Evolutionary conservation across 2,888 invertebrate species (phyloP), one percentile per base, ranked within the genome.

Genomic region (Cataglyphis albicans): DNA sequence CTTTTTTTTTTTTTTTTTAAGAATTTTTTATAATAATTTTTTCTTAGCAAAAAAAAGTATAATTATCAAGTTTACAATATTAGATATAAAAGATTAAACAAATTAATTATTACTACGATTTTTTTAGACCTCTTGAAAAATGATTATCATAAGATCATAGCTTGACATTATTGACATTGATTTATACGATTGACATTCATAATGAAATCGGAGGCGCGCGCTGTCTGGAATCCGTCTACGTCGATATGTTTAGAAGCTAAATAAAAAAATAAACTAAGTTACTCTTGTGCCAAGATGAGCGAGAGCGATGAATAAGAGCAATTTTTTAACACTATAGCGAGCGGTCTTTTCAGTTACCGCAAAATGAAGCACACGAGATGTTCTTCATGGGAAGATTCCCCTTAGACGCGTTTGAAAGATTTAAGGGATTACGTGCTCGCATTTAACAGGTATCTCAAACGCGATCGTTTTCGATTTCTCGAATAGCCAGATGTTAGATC

Each of bases 281-380:
- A 89, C 86, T 91, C 86, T 86, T 91, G 91, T 91, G 91, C 91
- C 91, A 91, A 91, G 87, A 87, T 64, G 76, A 87, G 74, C 70
- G 64, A 61, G 67, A 64, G 29, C 29, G 29, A 29, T 29, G 64
- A 61, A 82, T 78, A 82, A 84, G 76, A 83, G 82, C 86, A 85
- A 48, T 91, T 91, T 91, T 91, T 48, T 90, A 89, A 89, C 84
- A 87, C 84, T 32, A 12, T 84, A 88, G 83, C 87, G 88, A 83
- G 83, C 84, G 87, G 84, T 86, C 25, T 84, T 67, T 82, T 86
- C 81, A 65, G 64, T 86, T 80, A 86, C 78, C 83, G 72, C 73
- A 83, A 87, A 65, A 59, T 63, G 67, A 81, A 74, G 67, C 76
- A 85, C 74, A 81, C 82, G 81, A 15, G 44, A 67, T 25, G 32